These are phyloP conservation scores for Andrena hattorfiana DNA, from an alignment of 2,888 invertebrate genomes.

Conservation along the genomic window DNA sequence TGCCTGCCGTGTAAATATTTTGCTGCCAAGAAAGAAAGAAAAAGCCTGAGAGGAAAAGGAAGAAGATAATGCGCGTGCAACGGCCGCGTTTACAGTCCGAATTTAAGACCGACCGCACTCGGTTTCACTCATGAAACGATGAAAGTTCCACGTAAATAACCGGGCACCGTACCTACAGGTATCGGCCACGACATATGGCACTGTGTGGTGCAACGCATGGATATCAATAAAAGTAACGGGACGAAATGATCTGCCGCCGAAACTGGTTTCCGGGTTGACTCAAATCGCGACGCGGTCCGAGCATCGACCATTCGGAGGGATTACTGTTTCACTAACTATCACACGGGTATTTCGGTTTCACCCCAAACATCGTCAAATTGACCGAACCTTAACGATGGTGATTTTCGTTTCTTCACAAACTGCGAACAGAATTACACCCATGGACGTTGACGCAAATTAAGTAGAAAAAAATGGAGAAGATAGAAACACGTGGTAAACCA, in stretches of 20 bases:
- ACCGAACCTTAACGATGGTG: constrained; percentile 13
- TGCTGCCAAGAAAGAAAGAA: background rate
- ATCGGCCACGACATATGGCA: constrained; percentile 38
- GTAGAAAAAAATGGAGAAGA: background rate
- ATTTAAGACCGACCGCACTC: background rate
- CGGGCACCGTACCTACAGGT: background rate
- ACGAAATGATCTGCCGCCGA: constrained; percentile 55
- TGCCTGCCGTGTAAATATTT: background rate
- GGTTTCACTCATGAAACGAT: constrained; percentile 28
- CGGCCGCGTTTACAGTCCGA: background rate
- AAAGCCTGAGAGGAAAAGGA: background rate
- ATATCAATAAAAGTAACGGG: constrained; percentile 71
- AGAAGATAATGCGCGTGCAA: background rate
- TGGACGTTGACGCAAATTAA: background rate
- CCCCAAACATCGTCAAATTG: background rate
- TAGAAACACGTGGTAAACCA: background rate
- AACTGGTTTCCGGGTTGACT: constrained; percentile 67
- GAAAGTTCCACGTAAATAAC: constrained; percentile 42
- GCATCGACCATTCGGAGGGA: constrained; percentile 34
- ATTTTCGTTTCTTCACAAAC: constrained; percentile 19
- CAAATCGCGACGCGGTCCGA: constrained; percentile 36
- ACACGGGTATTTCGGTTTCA: background rate
- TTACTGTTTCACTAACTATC: constrained; percentile 16
- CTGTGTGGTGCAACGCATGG: constrained; percentile 39
- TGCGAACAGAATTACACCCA: constrained; percentile 6